Base-by-base conservation (phyloP, 2,113 vertebrate species). In the Callaeas wilsoni region DNA sequence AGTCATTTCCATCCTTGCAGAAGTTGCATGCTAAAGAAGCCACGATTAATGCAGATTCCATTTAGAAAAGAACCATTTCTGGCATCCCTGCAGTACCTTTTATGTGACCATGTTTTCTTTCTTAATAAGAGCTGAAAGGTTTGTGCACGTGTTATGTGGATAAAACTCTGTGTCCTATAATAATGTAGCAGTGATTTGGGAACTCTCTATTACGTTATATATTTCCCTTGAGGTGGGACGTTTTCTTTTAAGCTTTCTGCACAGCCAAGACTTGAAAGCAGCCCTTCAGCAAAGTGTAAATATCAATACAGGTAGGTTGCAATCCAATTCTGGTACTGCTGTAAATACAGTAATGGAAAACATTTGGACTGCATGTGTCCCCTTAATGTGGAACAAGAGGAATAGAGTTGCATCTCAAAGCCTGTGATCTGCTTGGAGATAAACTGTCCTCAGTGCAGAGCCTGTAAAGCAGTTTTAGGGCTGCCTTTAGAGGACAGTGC, bases 41-140 rank as follows among this genome's bases (percentile, higher is more conserved):
- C 18, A 19, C 0, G 0, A 68, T 29, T 7, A 17, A 49, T 49
- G n/a, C 0, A 1, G 18, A 25, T 81, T 68, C 52, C 0, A 0
- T 78, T 91, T 47, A 71, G 75, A 33, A 71, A 71, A 81, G n/a
- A 76, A 64, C 37, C 14, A 4, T 77, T 83, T 71, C 64, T 94
- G 68, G 14, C 63, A 91, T 85, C 33, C 41, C 39, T 73, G 46
- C 39, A 82, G 60, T 84, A 59, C 56, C 30, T 90, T 80, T 91
- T 41, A 69, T 21, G 16, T 63, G 33, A 55, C n/a, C 9, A 8
- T n/a, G 21, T 37, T 81, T 82, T 68, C 19, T 70, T 88, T 69
- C 59, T 80, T 73, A 57, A 26, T 81, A 27, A n/a, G 47, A 69
- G 22, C 55, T 81, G 69, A 64, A 78, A 60, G 16, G 7, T 76